A percentile compares a stretch with the other conserved stretches of the same genome.
phyloP scores from a whole-genome alignment of 2,888 invertebrate species.

The Acanthoscelides obtectus region DNA sequence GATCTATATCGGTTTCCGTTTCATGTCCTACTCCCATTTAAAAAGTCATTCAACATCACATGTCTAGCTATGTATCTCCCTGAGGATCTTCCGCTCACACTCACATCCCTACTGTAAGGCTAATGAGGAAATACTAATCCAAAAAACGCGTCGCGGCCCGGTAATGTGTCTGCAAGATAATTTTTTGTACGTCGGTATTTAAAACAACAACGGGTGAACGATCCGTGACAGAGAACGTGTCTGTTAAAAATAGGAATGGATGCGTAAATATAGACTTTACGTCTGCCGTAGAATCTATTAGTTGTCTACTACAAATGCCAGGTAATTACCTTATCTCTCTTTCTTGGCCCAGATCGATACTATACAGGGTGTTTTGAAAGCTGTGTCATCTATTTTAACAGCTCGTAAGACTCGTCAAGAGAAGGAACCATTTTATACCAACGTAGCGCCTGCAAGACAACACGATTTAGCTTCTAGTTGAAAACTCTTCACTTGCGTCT shows the following conservation, averaged over 20 bases:
- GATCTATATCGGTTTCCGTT: neutral
- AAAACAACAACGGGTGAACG: neutral
- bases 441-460: too few relatives aligned
- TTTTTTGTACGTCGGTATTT: neutral
- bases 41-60: neutral
- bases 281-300: neutral
- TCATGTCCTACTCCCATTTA: neutral
- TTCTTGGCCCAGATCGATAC: too few relatives aligned
- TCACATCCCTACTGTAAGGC: neutral
- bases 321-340: too few relatives aligned
- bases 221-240: neutral
- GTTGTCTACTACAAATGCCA: neutral
- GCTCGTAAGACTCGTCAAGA: too few relatives aligned
- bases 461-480: too few relatives aligned
- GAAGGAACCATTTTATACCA: too few relatives aligned
- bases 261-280: neutral
- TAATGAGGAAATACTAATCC: neutral
- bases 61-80: neutral
- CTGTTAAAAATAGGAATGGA: neutral
- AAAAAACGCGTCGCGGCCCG: neutral
- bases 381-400: too few relatives aligned
- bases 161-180: neutral
- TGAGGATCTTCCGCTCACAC: neutral
- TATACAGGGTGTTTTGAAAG: too few relatives aligned
- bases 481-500: too few relatives aligned